Evolutionary conservation across 2,113 vertebrate genomes (phyloP), one percentile per base, ranked within the genome.

Genomic region (Suricata suricatta): DNA sequence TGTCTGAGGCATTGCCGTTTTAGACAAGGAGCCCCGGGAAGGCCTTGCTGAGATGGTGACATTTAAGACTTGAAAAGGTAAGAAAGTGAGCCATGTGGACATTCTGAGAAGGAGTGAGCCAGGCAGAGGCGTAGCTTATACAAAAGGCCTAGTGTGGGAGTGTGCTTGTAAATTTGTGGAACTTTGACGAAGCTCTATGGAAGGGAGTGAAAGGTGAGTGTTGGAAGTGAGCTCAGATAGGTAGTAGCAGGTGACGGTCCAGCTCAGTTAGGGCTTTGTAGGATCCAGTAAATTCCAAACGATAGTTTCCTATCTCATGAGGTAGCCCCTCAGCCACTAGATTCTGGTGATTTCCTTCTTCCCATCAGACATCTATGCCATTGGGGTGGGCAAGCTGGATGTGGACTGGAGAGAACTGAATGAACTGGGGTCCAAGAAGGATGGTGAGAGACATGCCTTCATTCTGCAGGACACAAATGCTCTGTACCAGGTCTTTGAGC

Each of bases 281-380:
- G 29, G 71, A 31, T 17, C 47, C 21, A 17, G 14, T 19, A 41
- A 81, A 47, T 33, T 66, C 63, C 38, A 38, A 35, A 16, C 19
- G 7, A 38, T 54, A 44, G 80, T 47, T 10, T 66, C 7, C 21
- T 8, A 17, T 47, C 23, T 38, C n/a, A 16, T 0, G 8, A 54
- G 64, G 31, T 47, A 68, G 86, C 63, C 17, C 50, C 21, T 44
- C 3, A 23, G 35, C 5, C 71, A 27, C 38, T 27, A 31, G 60
- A 44, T 44, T 93, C 68, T 80, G 60, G 17, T 87, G 38, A 35
- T 31, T 68, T 44, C 71, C 2, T 52, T 72, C 9, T 80, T 11
- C 38, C 64, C 21, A 5, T 2, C 94, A 99, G 99, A 99, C 47
- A 97, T 99, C 84, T 99, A 99, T 38, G 99, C 99, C 54, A 99